phyloP scores from a whole-genome alignment of 2,888 invertebrate species.

The Apamea crenata region DNA sequence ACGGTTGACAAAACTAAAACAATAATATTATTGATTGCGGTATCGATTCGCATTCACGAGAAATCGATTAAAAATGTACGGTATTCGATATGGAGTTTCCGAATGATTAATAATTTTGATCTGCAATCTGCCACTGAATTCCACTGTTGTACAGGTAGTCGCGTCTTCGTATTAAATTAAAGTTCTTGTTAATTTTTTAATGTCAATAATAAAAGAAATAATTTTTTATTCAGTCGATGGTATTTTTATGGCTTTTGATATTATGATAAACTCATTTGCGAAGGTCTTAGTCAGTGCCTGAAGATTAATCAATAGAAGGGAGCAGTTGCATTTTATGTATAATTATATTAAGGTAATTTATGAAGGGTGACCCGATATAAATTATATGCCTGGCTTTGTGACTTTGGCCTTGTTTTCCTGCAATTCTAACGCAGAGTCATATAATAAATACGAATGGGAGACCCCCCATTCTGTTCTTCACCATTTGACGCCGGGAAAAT shows the following conservation, averaged over 20 bases:
- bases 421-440: background rate
- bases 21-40: slow-evolving; percentile 68
- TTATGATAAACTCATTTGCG: slow-evolving; percentile 60
- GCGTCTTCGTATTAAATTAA: slow-evolving; percentile 79
- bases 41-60: slow-evolving; percentile 66
- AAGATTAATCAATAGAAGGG: slow-evolving; percentile 41
- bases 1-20: slow-evolving; percentile 63
- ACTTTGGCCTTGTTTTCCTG: slow-evolving; percentile 13
- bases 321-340: slow-evolving; percentile 33
- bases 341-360: slow-evolving; percentile 36
- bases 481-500: background rate
- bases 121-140: slow-evolving; percentile 89
- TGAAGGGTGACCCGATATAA: slow-evolving; percentile 9
- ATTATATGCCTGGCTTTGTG: slow-evolving; percentile 6
- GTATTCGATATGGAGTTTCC: slow-evolving; percentile 81
- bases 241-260: slow-evolving; percentile 67
- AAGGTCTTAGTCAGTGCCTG: slow-evolving; percentile 38
- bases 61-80: slow-evolving; percentile 81
- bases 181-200: slow-evolving; percentile 67
- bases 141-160: slow-evolving; percentile 83
- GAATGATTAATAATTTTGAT: slow-evolving; percentile 85
- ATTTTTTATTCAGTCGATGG: slow-evolving; percentile 50
- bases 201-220: slow-evolving; percentile 55
- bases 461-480: background rate
- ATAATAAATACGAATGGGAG: background rate